phyloP scores from a whole-genome alignment of 2,797 vertebrate species.

The Artibeus lituratus region DNA sequence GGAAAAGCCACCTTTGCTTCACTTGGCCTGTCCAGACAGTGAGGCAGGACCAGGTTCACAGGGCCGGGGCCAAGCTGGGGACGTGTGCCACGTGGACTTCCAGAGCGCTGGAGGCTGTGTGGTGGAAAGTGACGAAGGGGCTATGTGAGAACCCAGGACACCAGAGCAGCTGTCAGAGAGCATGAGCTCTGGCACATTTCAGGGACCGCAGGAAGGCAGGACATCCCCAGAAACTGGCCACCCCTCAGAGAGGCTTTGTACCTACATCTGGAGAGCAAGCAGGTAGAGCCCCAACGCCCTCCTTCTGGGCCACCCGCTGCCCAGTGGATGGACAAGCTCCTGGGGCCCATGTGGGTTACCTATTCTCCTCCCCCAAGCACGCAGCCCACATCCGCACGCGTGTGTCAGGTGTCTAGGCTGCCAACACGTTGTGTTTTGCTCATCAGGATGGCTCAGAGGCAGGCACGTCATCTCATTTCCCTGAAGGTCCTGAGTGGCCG shows the following conservation, averaged over 20 bases:
- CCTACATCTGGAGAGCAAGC: not conserved
- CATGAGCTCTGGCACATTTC: not conserved
- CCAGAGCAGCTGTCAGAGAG: not conserved
- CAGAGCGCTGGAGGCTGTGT: not conserved
- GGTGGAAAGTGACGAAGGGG: not conserved
- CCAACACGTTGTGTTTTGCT: not conserved
- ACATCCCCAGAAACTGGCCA: too few species aligned
- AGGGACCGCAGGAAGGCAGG: not conserved
- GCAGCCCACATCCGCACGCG: not conserved
- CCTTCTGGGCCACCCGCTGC: not conserved
- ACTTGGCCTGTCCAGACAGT: not conserved
- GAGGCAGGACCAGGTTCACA: fast-evolving
- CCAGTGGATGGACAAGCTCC: fast-evolving
- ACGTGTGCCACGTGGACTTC: not conserved
- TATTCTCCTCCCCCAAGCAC: not conserved
- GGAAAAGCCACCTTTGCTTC: not conserved
- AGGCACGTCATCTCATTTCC: conserved; percentile 60
- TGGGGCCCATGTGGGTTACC: fast-evolving
- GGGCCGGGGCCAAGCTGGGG: not conserved
- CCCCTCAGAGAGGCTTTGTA: fast-evolving
- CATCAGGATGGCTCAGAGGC: not conserved
- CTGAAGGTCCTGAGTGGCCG: conserved; percentile 34
- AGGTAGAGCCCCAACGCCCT: fast-evolving
- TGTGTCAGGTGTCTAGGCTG: fast-evolving
- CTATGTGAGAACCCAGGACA: not conserved